A percentile compares a stretch with the other conserved stretches of the same genome.
phyloP scores from a whole-genome alignment of 2,113 vertebrate species.

The Halcyon senegalensis region DNA sequence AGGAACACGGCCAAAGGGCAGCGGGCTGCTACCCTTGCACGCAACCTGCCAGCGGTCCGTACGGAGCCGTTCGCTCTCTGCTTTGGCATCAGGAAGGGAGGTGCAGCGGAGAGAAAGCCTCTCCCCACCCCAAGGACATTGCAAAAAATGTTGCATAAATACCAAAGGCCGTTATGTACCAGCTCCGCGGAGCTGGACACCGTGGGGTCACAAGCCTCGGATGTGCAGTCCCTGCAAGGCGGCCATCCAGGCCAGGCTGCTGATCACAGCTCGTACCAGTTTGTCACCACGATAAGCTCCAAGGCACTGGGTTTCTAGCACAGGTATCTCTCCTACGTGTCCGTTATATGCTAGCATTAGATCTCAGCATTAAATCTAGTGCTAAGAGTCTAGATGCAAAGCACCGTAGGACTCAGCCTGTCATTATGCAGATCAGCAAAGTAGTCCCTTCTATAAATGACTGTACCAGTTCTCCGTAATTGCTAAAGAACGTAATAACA shows the following conservation, averaged over 20 bases:
- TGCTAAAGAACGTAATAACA: not conserved
- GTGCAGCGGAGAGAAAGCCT: not conserved
- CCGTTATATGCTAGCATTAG: not conserved
- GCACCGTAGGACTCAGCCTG: not conserved
- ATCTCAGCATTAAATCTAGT: not conserved
- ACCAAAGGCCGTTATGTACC: not conserved
- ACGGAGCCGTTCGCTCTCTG: not conserved
- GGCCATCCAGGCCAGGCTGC: not conserved
- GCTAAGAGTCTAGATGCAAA: not conserved
- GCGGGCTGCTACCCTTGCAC: not conserved
- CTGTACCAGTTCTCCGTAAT: not conserved
- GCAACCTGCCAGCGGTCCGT: not conserved
- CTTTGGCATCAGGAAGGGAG: not conserved
- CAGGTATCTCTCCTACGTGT: not conserved
- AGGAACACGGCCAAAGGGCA: not conserved
- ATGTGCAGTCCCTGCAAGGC: fast-evolving
- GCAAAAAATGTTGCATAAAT: conserved; percentile 1
- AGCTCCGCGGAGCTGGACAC: not conserved
- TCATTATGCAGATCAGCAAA: not conserved
- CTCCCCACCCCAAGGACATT: not conserved
- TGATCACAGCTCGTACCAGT: not conserved
- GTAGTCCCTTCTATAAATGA: not conserved
- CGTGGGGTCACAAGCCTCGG: not conserved
- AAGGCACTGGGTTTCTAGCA: not conserved
- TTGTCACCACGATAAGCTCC: not conserved